Percentiles rank a stretch among this genome's conserved stretches.
These are phyloP conservation scores for Forficula auricularia DNA, from an alignment of 1,140 invertebrate genomes.

Conservation along the genomic window DNA sequence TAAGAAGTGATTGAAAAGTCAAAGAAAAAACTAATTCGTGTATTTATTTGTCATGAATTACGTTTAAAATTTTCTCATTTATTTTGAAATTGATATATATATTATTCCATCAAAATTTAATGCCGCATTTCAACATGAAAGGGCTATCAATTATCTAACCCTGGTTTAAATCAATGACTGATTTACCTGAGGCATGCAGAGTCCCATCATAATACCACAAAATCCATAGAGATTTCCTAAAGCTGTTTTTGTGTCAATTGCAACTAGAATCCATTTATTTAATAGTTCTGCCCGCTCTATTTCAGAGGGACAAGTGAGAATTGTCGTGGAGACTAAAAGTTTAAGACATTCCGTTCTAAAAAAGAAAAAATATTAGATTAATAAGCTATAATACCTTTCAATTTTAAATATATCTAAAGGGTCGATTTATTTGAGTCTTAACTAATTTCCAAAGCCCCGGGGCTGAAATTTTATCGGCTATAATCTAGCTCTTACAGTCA, in stretches of 20 bases:
- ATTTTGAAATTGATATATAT: constrained; percentile 1
- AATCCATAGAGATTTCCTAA: constrained; percentile 85
- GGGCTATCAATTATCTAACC: too few species aligned
- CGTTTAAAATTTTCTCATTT: too few species aligned
- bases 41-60: too few species aligned
- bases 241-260: constrained; percentile 74
- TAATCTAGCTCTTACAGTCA: too few species aligned
- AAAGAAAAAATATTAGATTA: constrained; percentile 15
- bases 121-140: too few species aligned
- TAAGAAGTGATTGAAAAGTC: too few species aligned
- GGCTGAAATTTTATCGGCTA: too few species aligned
- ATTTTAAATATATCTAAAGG: constrained; percentile 7
- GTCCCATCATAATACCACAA: constrained; percentile 72
- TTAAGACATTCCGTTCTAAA: constrained; percentile 67
- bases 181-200: constrained; percentile 63
- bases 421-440: neutral
- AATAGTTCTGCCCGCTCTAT: constrained; percentile 62
- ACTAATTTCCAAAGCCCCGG: too few species aligned
- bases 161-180: too few species aligned
- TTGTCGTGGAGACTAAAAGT: constrained; percentile 68
- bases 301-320: constrained; percentile 62
- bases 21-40: too few species aligned
- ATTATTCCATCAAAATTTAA: too few species aligned
- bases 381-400: constrained; percentile 1
- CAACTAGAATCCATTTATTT: constrained; percentile 85